phyloP scores from a whole-genome alignment of 2,888 invertebrate species.

The Allolobophora icterica region DNA sequence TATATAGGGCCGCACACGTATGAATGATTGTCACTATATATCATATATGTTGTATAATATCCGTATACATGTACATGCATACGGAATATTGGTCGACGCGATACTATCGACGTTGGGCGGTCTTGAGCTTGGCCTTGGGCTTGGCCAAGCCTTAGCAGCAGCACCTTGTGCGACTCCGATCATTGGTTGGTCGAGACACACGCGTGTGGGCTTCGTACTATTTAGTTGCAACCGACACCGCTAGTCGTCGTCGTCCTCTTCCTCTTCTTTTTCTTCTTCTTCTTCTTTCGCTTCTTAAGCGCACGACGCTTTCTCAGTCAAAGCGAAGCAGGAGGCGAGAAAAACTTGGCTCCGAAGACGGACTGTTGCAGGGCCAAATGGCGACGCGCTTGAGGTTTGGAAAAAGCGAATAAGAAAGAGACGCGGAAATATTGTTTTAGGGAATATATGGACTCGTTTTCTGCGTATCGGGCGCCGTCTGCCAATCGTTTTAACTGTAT shows the following conservation, averaged over 20 bases:
- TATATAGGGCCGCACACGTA: background rate
- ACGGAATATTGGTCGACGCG: background rate
- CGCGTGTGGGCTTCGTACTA: background rate
- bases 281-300: background rate
- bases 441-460: background rate
- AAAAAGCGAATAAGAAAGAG: background rate
- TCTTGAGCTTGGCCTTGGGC: slow-evolving; percentile 2
- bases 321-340: background rate
- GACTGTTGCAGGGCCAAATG: background rate
- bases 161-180: background rate
- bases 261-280: background rate
- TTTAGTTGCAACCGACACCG: background rate
- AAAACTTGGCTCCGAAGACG: background rate
- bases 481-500: background rate
- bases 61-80: background rate
- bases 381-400: background rate
- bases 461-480: background rate
- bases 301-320: background rate
- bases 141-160: background rate
- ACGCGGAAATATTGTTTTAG: background rate
- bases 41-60: background rate
- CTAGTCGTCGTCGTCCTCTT: background rate
- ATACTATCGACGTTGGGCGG: background rate
- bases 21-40: background rate
- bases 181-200: background rate